phyloP scores from a whole-genome alignment of 53 echinoderm and acorn worm species.

The Temnopleurus reevesii region DNA sequence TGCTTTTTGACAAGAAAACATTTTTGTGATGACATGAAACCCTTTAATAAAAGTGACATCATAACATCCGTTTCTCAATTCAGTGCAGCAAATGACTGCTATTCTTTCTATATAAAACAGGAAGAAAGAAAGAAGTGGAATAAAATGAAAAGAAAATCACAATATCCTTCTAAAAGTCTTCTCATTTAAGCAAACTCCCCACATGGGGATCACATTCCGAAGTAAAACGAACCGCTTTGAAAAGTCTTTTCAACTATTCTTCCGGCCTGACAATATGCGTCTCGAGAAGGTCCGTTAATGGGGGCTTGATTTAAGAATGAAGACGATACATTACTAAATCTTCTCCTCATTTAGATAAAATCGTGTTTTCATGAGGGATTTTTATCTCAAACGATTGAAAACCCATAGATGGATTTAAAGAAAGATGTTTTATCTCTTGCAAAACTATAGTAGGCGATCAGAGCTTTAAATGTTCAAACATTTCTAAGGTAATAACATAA shows the following conservation, averaged over 20 bases:
- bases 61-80: not conserved
- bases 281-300: not conserved
- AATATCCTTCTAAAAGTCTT: not conserved
- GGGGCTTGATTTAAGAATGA: not conserved
- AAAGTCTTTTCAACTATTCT: not conserved
- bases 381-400: not conserved
- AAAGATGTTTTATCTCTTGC: not conserved
- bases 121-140: not conserved
- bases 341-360: not conserved
- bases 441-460: too few relatives aligned
- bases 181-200: not conserved
- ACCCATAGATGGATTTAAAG: not conserved
- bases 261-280: not conserved
- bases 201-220: not conserved
- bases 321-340: conserved; percentile 21
- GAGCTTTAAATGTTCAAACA: too few relatives aligned
- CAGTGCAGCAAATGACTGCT: not conserved
- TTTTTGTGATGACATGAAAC: too few relatives aligned
- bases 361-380: conserved; percentile 6
- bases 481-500: too few relatives aligned
- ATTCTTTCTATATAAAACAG: not conserved
- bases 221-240: not conserved
- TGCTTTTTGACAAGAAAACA: too few relatives aligned
- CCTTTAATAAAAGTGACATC: too few relatives aligned
- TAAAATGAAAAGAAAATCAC: not conserved